phyloP scores from a whole-genome alignment of 2,113 vertebrate genomes.

The Tetrao urogallus region DNA sequence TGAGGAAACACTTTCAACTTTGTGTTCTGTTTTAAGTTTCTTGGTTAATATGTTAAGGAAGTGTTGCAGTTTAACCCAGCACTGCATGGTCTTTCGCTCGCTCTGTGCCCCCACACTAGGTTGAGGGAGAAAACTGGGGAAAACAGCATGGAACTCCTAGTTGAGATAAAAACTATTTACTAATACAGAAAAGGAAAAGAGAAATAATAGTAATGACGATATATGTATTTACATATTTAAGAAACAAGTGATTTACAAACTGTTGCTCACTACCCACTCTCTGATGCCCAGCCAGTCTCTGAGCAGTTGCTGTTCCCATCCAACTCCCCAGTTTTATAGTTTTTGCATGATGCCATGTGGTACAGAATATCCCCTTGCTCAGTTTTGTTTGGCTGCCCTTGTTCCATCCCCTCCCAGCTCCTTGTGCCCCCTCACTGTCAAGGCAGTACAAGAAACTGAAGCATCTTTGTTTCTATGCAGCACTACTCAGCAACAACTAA shows the following conservation, averaged over 20 bases:
- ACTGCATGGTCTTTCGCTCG: too few relatives aligned
- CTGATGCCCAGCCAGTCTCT: not conserved
- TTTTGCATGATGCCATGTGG: not conserved
- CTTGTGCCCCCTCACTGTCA: not conserved
- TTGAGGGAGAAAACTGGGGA: too few relatives aligned
- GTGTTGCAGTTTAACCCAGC: too few relatives aligned
- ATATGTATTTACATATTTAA: not conserved
- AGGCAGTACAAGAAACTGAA: not conserved
- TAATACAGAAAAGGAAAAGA: not conserved
- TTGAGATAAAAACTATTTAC: not conserved
- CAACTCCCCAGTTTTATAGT: not conserved
- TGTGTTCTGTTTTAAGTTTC: not conserved
- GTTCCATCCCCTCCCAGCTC: not conserved
- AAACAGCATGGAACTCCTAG: too few relatives aligned
- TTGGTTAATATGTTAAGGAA: not conserved
- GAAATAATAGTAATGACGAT: not conserved
- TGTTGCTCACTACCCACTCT: too few relatives aligned
- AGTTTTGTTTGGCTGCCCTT: not conserved
- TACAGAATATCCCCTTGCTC: not conserved
- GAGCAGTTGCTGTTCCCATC: not conserved
- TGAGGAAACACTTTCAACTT: not conserved
- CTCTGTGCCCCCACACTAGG: too few relatives aligned
- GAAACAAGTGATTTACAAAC: not conserved
- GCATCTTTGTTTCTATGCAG: not conserved
- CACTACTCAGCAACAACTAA: too few relatives aligned